Evolutionary conservation across 2,797 vertebrate species (phyloP).

Genomic region (Lagodon rhomboides): DNA sequence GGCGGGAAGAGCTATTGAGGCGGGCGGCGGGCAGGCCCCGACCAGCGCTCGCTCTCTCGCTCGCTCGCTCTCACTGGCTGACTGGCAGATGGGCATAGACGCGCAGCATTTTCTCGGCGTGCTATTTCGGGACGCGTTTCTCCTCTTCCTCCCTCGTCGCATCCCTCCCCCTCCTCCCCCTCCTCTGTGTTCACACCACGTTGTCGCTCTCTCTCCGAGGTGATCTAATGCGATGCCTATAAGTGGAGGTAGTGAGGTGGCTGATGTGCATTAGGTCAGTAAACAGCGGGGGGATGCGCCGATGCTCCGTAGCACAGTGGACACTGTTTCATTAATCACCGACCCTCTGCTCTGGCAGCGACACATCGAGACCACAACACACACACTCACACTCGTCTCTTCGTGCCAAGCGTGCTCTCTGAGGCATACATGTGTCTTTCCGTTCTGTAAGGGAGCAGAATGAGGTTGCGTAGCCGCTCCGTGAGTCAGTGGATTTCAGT

Average conservation of each 20-base stretch:
- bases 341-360: conserved; percentile 42
- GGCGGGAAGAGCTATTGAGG: conserved; percentile 42
- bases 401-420: conserved; percentile 21
- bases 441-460: conserved; percentile 8
- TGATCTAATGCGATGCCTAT: conserved; percentile 51
- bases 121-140: conserved; percentile 62
- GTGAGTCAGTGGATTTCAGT: conserved; percentile 4
- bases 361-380: conserved; percentile 56
- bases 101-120: conserved; percentile 26
- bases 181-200: conserved; percentile 24
- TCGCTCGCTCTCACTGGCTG: conserved; percentile 43
- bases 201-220: conserved; percentile 47
- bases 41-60: conserved; percentile 26
- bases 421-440: conserved; percentile 19
- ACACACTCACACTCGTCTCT: conserved; percentile 31
- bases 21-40: conserved; percentile 47
- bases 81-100: conserved; percentile 68
- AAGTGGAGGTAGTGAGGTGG: conserved; percentile 66
- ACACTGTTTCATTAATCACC: conserved; percentile 67
- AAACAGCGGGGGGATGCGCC: conserved; percentile 54
- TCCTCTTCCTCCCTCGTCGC: conserved; percentile 15
- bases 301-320: conserved; percentile 55
- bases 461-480: conserved; percentile 3
- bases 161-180: neutral
- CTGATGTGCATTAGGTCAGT: conserved; percentile 64